Evolutionary conservation across 2,888 invertebrate genomes (phyloP), one percentile per base, ranked within the genome.

Genomic region (Ennomos fuscantarius): DNA sequence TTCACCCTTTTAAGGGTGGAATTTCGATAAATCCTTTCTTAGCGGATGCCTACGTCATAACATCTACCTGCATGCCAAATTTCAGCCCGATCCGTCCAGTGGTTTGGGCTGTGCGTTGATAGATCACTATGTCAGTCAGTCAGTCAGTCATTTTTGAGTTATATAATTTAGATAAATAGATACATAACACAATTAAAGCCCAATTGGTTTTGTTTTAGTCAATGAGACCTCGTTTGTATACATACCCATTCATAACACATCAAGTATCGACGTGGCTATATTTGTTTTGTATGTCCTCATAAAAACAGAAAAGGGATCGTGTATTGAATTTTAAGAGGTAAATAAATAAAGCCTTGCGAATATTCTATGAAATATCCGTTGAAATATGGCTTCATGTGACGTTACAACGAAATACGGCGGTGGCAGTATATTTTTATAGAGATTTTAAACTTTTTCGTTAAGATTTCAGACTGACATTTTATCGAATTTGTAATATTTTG

Each of bases 261-360:
- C 36, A 8, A 35, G 9, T 34, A 45, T 36, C 8, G n/a, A 36
- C 8, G 24, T 6, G 15, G 37, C 49, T 45, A 55, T 59, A 52
- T 60, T 51, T 51, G 62, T 37, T 50, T 41, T 55, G 39, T 44
- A 60, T 53, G 51, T 55, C 59, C 49, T 60, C 60, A 52, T 66
- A 60, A 63, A 68, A 59, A 49, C 39, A 13, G 56, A 45, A 58
- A 42, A 41, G 35, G 51, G 39, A 36, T 62, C 64, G 62, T 49
- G 48, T 46, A 63, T 66, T 68, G 68, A 73, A 76, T 76, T 69
- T 56, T 49, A 61, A 66, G 37, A 52, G 53, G n/a, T 39, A 35
- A 44, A 61, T 64, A 61, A 61, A 54, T 49, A 53, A 56, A 45
- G 37, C 15, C 31, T 48, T 52, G 35, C 37, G 47, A 53, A 50